Base-by-base conservation (phyloP, 2,797 vertebrate species). In the Margarornis squamiger region DNA sequence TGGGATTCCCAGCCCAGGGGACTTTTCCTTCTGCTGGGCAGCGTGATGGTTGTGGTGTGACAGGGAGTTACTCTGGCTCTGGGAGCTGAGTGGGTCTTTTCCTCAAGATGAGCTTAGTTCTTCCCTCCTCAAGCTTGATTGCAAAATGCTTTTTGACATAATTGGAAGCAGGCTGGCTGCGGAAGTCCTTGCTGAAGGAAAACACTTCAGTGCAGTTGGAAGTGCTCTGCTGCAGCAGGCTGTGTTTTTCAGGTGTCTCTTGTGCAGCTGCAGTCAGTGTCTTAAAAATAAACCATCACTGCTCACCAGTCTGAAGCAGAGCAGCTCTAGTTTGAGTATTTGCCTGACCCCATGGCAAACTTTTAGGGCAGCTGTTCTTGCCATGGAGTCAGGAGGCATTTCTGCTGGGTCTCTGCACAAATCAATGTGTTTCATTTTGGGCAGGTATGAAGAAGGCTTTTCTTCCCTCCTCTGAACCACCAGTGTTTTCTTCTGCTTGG, bases 101-200 rank as follows among this genome's bases (percentile, higher is more conserved):
- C 57, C 30, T 94, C 58, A 66, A 77, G 54, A 34, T 32, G 49
- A 75, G 18, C 49, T 86, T n/a, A 34, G 39, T 71, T 95, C 46
- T 93, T 38, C 54, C 43, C 58, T 70, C 36, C 17, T 81, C 7
- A 7, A 72, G 73, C 49, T 62, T 90, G 79, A 91, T 81, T 94
- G 79, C 89, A 88, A 91, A 91, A 95, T 77, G 58, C 54, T 91
- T 96, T 92, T 88, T 86, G 68, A 78, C 76, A 46, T 41, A 78
- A 95, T 70, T 86, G 85, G 91, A 73, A 86, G 86, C 2, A 3
- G 70, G 84, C 68, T 10, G 30, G 82, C 78, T 74, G 7, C 21
- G 7, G 87, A 93, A 93, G 85, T 86, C 54, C 27, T 77, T 86
- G 87, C 87, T 75, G 39, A 18, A 70, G 58, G 87, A 76, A 84